Percentiles rank a stretch among this genome's conserved stretches.
phyloP scores from a whole-genome alignment of 2,797 vertebrate species.

The Pipistrellus nathusii region DNA sequence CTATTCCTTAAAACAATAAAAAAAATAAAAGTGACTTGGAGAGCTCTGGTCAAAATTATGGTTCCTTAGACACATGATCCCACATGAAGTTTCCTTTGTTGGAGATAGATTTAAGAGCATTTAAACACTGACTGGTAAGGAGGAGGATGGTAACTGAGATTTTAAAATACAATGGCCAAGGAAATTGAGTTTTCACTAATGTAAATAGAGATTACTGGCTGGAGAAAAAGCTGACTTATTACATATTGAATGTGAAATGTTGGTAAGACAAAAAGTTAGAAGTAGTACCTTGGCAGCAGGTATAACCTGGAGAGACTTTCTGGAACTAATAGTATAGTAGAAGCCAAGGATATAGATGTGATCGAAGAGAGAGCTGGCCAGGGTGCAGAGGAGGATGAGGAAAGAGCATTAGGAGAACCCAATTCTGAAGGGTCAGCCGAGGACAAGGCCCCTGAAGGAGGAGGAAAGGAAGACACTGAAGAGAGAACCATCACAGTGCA shows the following conservation, averaged over 20 bases:
- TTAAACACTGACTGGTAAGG: neutral
- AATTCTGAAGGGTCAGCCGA: neutral
- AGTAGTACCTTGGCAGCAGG: neutral
- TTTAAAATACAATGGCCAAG: neutral
- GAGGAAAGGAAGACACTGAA: neutral
- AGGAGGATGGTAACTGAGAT: neutral
- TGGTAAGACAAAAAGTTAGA: neutral
- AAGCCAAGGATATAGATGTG: neutral
- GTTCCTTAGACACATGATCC: neutral
- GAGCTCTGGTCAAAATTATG: neutral
- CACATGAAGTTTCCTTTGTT: neutral
- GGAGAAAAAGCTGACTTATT: neutral
- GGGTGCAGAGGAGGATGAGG: neutral
- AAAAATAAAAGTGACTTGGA: neutral
- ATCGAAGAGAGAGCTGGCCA: neutral
- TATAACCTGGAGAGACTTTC: neutral
- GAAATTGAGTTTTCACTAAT: neutral
- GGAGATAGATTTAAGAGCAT: neutral
- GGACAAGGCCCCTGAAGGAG: neutral
- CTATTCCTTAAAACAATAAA: neutral
- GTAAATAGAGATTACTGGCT: neutral
- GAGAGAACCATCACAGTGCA: neutral
- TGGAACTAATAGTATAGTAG: neutral
- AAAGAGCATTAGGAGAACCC: neutral
- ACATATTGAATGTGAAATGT: neutral